phyloP scores from a whole-genome alignment of 2,888 invertebrate genomes.

The Cyclophora albipunctata region DNA sequence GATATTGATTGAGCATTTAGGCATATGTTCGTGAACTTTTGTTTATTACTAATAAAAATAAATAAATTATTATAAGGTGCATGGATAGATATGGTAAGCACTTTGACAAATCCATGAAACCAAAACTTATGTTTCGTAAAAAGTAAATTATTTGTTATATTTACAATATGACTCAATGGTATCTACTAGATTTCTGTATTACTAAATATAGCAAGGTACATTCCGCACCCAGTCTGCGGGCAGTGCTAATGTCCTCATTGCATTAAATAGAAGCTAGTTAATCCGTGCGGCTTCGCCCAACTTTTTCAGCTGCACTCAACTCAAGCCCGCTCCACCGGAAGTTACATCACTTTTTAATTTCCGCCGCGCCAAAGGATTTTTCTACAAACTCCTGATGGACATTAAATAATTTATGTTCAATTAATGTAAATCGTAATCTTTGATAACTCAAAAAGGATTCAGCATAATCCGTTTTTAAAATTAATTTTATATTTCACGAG shows the following conservation, averaged over 20 bases:
- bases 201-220: too few relatives aligned
- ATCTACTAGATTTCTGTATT: too few relatives aligned
- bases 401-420: slow-evolving; percentile 71
- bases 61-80: too few relatives aligned
- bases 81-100: too few relatives aligned
- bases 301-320: slow-evolving; percentile 60
- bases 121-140: too few relatives aligned
- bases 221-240: too few relatives aligned
- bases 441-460: slow-evolving; percentile 30
- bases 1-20: too few relatives aligned
- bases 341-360: slow-evolving; percentile 69
- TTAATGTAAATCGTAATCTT: slow-evolving; percentile 62
- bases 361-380: slow-evolving; percentile 64
- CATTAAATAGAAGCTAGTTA: slow-evolving; percentile 37
- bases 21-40: too few relatives aligned
- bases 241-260: slow-evolving; percentile 5
- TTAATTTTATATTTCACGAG: slow-evolving; percentile 13
- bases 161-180: too few relatives aligned
- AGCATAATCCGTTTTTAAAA: slow-evolving; percentile 29
- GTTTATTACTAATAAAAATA: too few relatives aligned
- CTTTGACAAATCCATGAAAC: too few relatives aligned
- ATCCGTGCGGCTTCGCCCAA: slow-evolving; percentile 41
- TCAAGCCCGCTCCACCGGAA: slow-evolving; percentile 50
- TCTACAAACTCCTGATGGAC: slow-evolving; percentile 54
- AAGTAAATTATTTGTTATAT: too few relatives aligned